phyloP scores from a whole-genome alignment of 64 coral and sea anemone species.

The Orbicella faveolata region DNA sequence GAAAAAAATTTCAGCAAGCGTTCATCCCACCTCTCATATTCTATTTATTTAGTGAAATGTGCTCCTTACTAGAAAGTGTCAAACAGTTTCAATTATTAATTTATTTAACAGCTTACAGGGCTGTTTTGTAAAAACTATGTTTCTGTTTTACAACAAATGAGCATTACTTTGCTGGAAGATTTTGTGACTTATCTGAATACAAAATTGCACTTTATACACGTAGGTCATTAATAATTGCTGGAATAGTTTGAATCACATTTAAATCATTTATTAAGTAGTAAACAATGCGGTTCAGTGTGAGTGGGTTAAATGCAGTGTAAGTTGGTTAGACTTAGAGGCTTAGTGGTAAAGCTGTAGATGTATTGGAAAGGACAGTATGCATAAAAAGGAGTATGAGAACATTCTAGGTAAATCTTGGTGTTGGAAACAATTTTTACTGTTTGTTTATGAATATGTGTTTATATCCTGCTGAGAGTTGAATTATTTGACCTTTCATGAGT shows the following conservation, averaged over 20 bases:
- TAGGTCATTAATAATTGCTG: not conserved
- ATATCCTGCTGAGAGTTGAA: not conserved
- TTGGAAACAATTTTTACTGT: no score
- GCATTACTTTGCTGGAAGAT: constrained; percentile 9
- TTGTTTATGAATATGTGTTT: not conserved
- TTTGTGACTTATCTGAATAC: not conserved
- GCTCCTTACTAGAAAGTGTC: not conserved
- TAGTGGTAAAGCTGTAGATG: not conserved
- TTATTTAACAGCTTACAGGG: not conserved
- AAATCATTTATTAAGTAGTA: not conserved
- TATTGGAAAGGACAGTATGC: not conserved
- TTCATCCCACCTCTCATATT: no score
- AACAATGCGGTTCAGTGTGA: not conserved
- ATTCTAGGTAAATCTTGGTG: no score
- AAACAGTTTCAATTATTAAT: not conserved
- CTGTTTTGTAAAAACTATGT: not conserved
- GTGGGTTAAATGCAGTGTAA: not conserved
- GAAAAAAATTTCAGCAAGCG: no score
- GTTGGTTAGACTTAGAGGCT: not conserved
- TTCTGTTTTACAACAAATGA: not conserved
- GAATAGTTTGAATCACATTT: not conserved
- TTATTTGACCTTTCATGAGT: not conserved
- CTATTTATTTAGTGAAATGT: not conserved
- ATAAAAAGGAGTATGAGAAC: no score
- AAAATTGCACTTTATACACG: not conserved